A percentile compares a stretch with the other conserved stretches of the same genome.
Conservation (phyloP, 2,797 vertebrate genomes). For the Telmatherina bonti region DNA sequence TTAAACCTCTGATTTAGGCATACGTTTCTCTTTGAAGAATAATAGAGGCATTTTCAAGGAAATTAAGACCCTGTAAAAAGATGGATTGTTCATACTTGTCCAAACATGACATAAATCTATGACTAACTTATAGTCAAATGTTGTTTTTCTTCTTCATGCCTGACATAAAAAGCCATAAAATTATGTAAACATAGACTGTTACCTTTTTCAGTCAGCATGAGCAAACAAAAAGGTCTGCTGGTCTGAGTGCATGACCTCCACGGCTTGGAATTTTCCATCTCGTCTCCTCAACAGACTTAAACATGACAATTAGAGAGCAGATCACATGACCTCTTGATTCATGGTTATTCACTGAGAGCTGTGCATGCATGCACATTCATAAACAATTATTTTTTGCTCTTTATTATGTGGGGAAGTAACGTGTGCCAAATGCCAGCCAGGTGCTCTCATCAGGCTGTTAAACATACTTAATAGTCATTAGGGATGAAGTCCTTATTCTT, state of each 20-base stretch:
- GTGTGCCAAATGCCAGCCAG: constrained; percentile 62
- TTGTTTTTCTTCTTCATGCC: constrained; percentile 71
- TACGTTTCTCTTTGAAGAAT: constrained; percentile 53
- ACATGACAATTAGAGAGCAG: constrained; percentile 74
- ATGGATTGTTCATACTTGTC: constrained; percentile 76
- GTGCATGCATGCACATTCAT: constrained; percentile 51
- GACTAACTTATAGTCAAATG: constrained; percentile 52
- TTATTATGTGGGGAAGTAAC: constrained; percentile 25
- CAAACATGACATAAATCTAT: constrained; percentile 76
- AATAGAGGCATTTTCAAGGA: constrained; percentile 68
- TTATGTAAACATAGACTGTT: constrained; percentile 77
- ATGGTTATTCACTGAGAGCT: constrained; percentile 48
- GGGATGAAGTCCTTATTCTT: constrained; percentile 67
- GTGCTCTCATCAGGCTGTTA: constrained; percentile 76
- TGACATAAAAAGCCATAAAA: constrained; percentile 75
- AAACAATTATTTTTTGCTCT: constrained; percentile 26
- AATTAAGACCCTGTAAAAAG: constrained; percentile 59
- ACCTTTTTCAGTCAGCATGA: constrained; percentile 72
- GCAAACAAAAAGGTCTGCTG: constrained; percentile 75
- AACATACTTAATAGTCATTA: constrained; percentile 79
- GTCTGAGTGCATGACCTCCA: constrained; percentile 68
- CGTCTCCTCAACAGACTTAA: constrained; percentile 66
- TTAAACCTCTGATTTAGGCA: constrained; percentile 49
- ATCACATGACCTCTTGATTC: constrained; percentile 70
- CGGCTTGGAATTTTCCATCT: constrained; percentile 78